Conservation (phyloP, 2,113 vertebrate species). For the Pachyramphus minor region DNA sequence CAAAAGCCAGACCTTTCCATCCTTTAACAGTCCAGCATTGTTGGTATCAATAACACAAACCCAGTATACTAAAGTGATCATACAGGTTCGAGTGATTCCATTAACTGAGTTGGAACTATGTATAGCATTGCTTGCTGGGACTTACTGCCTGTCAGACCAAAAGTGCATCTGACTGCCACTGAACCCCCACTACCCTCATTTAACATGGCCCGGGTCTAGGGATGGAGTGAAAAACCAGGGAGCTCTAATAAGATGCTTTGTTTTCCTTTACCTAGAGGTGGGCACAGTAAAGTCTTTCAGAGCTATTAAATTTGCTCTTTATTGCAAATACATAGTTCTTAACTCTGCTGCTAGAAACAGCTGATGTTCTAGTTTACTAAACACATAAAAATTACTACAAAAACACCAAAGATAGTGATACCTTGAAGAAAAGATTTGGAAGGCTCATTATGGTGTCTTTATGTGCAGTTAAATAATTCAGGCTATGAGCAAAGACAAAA, state of each 20-base stretch:
- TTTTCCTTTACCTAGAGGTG: background rate
- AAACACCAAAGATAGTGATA: background rate
- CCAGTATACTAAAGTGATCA: background rate
- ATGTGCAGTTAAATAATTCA: background rate
- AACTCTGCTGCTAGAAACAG: background rate
- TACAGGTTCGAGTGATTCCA: background rate
- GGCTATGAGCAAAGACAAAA: background rate
- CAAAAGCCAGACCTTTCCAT: constrained; percentile 26
- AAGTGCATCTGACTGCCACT: background rate
- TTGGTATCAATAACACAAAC: constrained; percentile 22
- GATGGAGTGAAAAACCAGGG: background rate
- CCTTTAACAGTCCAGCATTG: background rate
- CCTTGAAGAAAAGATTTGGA: background rate
- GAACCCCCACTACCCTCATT: background rate
- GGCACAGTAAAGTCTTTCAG: background rate
- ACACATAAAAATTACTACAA: background rate
- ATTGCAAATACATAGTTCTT: background rate
- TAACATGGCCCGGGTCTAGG: background rate
- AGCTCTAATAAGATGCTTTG: background rate
- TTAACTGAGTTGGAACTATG: background rate
- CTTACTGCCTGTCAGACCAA: background rate
- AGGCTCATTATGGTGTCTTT: background rate
- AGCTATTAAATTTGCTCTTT: background rate
- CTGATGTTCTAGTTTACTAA: background rate
- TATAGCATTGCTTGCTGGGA: background rate